Evolutionary conservation across 2,797 vertebrate species (phyloP).

Genomic region (Pempheris klunzingeri): DNA sequence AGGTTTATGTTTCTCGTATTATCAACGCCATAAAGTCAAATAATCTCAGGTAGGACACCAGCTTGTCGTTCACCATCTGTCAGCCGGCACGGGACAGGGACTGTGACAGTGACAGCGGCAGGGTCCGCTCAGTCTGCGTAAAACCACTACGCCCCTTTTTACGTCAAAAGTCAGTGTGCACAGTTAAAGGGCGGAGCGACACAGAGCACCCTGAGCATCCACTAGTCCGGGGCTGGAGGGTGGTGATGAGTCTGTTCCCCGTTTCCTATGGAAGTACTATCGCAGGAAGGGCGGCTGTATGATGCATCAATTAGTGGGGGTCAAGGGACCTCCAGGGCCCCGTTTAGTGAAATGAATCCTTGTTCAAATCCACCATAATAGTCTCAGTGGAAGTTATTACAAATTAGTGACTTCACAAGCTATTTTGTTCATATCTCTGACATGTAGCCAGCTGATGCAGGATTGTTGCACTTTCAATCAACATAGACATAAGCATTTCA

Average conservation of each 20-base stretch:
- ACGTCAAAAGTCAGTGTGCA: constrained; percentile 24
- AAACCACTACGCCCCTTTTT: constrained; percentile 36
- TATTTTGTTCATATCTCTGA: too few relatives aligned
- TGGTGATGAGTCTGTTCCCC: too few relatives aligned
- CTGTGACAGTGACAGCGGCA: neutral
- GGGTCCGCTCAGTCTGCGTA: neutral
- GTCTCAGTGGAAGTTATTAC: neutral
- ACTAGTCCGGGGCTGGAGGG: too few relatives aligned
- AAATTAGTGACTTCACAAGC: too few relatives aligned
- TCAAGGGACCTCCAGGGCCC: neutral
- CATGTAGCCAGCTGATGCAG: too few relatives aligned
- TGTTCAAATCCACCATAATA: neutral
- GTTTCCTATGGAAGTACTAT: too few relatives aligned
- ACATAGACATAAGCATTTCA: neutral
- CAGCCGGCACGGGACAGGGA: neutral
- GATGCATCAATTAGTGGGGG: neutral
- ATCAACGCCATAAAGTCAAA: neutral
- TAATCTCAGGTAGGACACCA: neutral
- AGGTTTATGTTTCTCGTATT: neutral
- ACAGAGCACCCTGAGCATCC: fast-evolving
- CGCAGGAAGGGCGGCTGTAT: too few relatives aligned
- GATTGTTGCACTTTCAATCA: neutral
- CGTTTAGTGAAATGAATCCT: neutral
- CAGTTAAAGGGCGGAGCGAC: constrained; percentile 34
- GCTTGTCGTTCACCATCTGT: constrained; percentile 8